Evolutionary conservation across 1,140 invertebrate species (phyloP), one percentile per base, ranked within the genome.

Genomic region (Pseudomyrmex concolor): DNA sequence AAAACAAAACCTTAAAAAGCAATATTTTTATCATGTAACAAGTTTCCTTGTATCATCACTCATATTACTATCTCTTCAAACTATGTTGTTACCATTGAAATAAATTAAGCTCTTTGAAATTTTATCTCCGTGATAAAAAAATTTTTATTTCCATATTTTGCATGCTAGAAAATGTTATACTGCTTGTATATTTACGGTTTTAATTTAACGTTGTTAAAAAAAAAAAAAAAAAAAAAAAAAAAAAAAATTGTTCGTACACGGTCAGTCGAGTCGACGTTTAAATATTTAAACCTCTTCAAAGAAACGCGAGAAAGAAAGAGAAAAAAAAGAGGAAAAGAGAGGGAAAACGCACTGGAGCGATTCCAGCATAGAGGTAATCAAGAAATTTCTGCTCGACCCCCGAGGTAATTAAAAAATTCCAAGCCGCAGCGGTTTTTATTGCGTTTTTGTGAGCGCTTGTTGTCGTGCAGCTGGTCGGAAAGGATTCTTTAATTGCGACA

Each of bases 281-380:
- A 82, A 82, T 82, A 82, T 82, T 82, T 82, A 74, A 67, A 55
- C 74, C 19, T 74, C 78, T 63, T 74, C 68, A 82, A 82, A 74
- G 59, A 17, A 63, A 45, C 25, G 59, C 55, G 9, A 25, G 34
- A 34, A 5, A 34, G 4, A 34, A 5, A 34, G 34, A 34, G 34
- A 34, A 7, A 34, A 7, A 34, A 34, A 34, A 34, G 34, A 34
- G 10, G 5, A 51, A 22, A 34, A 22, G 50, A 57, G 66, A 19
- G 17, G n/a, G n/a, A n/a, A n/a, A n/a, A n/a, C 51, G 64, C 73
- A 15, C 64, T 17, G 10, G 54, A 62, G 22, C 76, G 15, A 59
- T 13, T 67, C 43, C 51, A 15, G 43, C 66, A 59, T 50, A 70
- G 43, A 12, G 66, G 22, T n/a, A 80, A 59, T 71, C 76, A 71